Evolutionary conservation across 2,797 vertebrate genomes (phyloP).

Genomic region (Danio choprae): DNA sequence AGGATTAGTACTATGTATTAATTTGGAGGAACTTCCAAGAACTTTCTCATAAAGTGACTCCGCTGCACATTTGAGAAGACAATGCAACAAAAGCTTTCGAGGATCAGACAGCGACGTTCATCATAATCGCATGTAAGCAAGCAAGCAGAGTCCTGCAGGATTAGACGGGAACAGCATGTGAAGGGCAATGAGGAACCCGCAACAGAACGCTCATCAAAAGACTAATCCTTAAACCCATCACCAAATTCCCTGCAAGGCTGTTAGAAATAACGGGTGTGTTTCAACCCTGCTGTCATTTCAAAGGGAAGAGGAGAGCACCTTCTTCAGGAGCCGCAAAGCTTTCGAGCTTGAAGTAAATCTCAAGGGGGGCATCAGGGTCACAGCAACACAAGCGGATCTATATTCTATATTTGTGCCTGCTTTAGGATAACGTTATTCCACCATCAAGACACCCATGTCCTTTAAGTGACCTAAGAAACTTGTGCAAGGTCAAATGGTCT

Average conservation of each 20-base stretch:
- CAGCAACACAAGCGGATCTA: conserved; percentile 32
- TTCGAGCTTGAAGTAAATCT: conserved; percentile 39
- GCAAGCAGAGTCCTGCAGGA: conserved; percentile 3
- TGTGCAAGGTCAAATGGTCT: conserved; percentile 3
- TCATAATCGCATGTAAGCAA: not conserved
- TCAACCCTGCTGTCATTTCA: conserved; percentile 29
- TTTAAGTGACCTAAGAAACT: conserved; percentile 25
- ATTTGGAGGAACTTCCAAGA: no score
- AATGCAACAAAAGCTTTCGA: not conserved
- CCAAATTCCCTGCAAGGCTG: conserved; percentile 6
- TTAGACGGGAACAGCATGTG: not conserved
- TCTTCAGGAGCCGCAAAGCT: conserved; percentile 31
- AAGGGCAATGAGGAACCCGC: not conserved
- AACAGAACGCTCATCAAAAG: conserved; percentile 27
- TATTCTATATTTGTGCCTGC: conserved; percentile 26
- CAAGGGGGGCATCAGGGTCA: conserved; percentile 37
- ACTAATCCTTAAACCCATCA: conserved; percentile 22
- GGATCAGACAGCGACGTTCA: not conserved
- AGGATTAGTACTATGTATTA: no score
- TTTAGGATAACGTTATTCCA: conserved; percentile 6
- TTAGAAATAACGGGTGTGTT: conserved; percentile 9
- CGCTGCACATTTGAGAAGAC: not conserved
- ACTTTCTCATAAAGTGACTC: no score
- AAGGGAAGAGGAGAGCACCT: conserved; percentile 25
- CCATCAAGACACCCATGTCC: not conserved